Base-by-base conservation (phyloP, 2,888 invertebrate species). In the Liposcelis brunnea region DNA sequence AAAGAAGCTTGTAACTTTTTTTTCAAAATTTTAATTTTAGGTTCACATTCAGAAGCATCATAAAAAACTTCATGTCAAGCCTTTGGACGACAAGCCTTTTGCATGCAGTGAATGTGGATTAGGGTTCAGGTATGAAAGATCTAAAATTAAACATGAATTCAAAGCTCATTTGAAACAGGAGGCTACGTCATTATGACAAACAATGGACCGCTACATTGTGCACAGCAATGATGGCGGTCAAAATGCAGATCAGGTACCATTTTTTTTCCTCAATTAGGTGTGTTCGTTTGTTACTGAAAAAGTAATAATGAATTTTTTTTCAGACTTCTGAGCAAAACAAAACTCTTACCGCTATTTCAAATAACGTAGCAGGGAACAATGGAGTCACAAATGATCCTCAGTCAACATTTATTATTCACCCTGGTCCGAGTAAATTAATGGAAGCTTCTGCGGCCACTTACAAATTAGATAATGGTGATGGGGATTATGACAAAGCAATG, bases 201-300 rank as follows among this genome's bases (percentile, higher is more conserved):
- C 40, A 40, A 40, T 40, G 40, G 40, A 40, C 40, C 40, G 40
- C 19, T 40, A 40, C 40, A 40, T 40, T 40, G 40, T 40, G 19
- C 16, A 40, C 19, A 40, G 19, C 21, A 21, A 19, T 21, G 21
- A 16, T 21, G 19, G 40, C 21, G 19, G 12, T n/a, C 15, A 14
- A 11, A 40, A 19, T n/a, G n/a, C 40, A 6, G 40, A 40, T 40
- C 40, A 40, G 19, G 40, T 40, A 35, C 32, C n/a, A 10, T 11
- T 32, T n/a, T n/a, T 32, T n/a, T 32, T 32, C n/a, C n/a, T n/a
- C n/a, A n/a, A n/a, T n/a, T n/a, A n/a, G n/a, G n/a, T n/a, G n/a
- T n/a, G n/a, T n/a, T n/a, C n/a, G n/a, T n/a, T n/a, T n/a, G n/a
- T 26, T 26, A 8, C 8, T 26, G 26, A 26, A 26, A 26, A 26